Evolutionary conservation across 2,888 invertebrate species (phyloP), one percentile per base, ranked within the genome.

Genomic region (Protodeltote pygarga): DNA sequence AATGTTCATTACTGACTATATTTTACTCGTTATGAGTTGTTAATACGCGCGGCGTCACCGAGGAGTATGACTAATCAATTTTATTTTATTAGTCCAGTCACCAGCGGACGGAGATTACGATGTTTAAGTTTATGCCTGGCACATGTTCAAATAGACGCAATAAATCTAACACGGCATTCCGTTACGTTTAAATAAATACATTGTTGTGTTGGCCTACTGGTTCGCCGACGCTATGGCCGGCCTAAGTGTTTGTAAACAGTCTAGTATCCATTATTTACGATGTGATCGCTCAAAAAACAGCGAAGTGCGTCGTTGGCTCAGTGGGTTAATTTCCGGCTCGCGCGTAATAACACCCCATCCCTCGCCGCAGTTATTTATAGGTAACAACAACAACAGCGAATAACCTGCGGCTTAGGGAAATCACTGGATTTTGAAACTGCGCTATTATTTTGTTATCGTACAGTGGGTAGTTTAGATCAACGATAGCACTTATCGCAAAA

Each of bases 51-150:
- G 19, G 13, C 15, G n/a, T 2, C 11, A 4, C 40, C 19, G 10
- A n/a, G n/a, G n/a, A n/a, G n/a, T n/a, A n/a, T 10, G 15, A 39
- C 23, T 24, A 15, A 52, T 5, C 19, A 8, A 1, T 19, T 31
- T 31, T 17, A 41, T 9, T 8, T 10, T 16, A 44, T 32, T 17
- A 10, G 9, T 17, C 6, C 4, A 19, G 9, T 9, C 2, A 0
- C 5, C 8, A 8, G 13, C 21, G 5, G 11, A 6, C 9, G 25
- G 1, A 8, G 2, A 31, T 16, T 37, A 17, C 29, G 21, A 57
- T 40, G 25, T 24, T 29, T 33, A 9, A 19, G n/a, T 29, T 31
- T 21, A 37, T 34, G 27, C 9, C 23, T 60, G 62, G 60, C 46
- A 37, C 17, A 3, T 15, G 24, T 13, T 23, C 62, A 44, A 46